phyloP scores from a whole-genome alignment of 2,888 invertebrate species.

The Strigamia maritima region DNA sequence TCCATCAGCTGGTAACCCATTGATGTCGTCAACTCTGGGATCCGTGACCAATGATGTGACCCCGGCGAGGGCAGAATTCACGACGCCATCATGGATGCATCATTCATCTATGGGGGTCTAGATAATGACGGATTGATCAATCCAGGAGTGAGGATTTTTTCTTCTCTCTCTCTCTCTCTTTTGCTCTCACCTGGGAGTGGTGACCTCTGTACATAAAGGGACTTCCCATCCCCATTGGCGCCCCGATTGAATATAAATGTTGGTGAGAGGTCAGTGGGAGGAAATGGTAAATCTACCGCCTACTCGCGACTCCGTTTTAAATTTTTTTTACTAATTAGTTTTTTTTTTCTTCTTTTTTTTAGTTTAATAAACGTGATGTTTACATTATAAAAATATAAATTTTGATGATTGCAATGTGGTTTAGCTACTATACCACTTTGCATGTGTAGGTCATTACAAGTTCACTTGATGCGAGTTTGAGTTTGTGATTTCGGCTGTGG shows the following conservation, averaged over 20 bases:
- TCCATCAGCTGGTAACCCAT: constrained; percentile 28
- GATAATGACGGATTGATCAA: constrained; percentile 27
- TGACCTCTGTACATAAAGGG: not conserved
- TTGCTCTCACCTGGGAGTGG: constrained; percentile 9
- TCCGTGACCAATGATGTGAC: constrained; percentile 34
- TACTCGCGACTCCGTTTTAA: not conserved
- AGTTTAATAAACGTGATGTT: not conserved
- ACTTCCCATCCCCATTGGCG: not conserved
- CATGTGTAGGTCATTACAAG: not conserved
- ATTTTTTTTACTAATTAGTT: not conserved
- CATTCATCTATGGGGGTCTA: constrained; percentile 8
- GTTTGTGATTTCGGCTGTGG: constrained; percentile 27
- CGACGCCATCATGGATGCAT: constrained; percentile 26
- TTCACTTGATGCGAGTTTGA: not conserved
- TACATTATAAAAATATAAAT: not conserved
- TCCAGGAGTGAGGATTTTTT: not conserved
- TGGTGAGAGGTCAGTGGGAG: constrained; percentile 9
- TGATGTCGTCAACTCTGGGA: constrained; percentile 1
- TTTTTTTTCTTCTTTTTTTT: not conserved
- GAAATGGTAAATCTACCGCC: constrained; percentile 19
- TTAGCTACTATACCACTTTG: not conserved
- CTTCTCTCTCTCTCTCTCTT: not conserved
- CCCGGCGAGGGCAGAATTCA: constrained; percentile 13
- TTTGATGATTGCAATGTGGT: not conserved
- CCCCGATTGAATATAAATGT: constrained; percentile 8